Base-by-base conservation (phyloP, 1,140 invertebrate genomes). In the Caenorhabditis tropicalis region DNA sequence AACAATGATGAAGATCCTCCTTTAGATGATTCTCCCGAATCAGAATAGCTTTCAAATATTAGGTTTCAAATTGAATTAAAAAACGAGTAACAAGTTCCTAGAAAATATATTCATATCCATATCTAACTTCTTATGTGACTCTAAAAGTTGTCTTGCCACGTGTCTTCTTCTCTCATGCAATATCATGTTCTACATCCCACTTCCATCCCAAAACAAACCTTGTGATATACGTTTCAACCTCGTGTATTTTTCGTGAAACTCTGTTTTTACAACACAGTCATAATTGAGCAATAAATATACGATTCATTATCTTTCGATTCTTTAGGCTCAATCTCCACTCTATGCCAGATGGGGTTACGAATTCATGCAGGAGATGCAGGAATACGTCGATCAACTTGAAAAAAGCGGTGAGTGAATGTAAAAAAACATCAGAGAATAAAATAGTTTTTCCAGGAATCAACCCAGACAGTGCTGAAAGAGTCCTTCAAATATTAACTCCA, bases 321-420 rank as follows among this genome's bases (percentile, higher is more conserved):
- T 90, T 85, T 84, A 96, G 95, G 96, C 96, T 15, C 94, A 94
- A 90, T 94, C 94, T 60, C 92, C 94, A 16, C 94, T 94, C 87
- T 95, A 96, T 90, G 96, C 95, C 1, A 95, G 97, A 90, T 95
- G 98, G 92, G 97, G 97, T 0, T 91, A 97, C 29, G 92, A 95
- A 36, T 98, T 99, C 89, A 98, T 99, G 95, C 95, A 97, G 89
- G 97, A 98, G 92, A 98, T 98, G 96, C 94, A 10, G 95, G 97
- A 92, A 92, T 86, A 82, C 83, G 3, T 79, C 7, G 84, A 85
- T 36, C 79, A 51, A 16, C 24, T 87, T 12, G 65, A 84, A 31
- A 88, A 80, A n/a, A 15, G 53, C 86, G 31, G 83, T 74, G 36
- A 36, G 58, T 60, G 29, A 16, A 19, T 5, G 1, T 58, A 5